Base-by-base conservation (phyloP, 1,140 invertebrate species). In the Drosophila yakuba region DNA sequence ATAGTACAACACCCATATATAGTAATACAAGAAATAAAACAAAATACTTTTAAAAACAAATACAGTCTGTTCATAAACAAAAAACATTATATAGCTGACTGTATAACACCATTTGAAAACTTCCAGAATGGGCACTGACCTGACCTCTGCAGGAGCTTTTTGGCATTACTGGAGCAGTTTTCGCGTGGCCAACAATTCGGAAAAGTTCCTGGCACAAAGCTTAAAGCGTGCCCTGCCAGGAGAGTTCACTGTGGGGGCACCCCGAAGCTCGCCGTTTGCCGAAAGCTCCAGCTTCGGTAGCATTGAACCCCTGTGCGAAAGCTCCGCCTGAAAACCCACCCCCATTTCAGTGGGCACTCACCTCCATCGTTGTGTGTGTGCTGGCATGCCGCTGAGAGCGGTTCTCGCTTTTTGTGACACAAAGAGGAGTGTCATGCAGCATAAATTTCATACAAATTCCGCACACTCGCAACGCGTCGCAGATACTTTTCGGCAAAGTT, bases 401-500 rank as follows among this genome's bases (percentile, higher is more conserved):
- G 17, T 15, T 45, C 43, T 17, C 15, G 15, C 7, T 44, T 45
- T 39, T 15, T 73, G 83, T 83, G 83, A 88, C 79, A 86, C 83
- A 83, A 88, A 88, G 84, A 88, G 83, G 83, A 88, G 83, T 88
- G 83, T 86, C 83, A 86, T 64, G 79, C 84, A 88, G 76, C 83
- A 88, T 88, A 88, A 88, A 88, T 88, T 88, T 86, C 79, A 86
- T 86, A 86, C 82, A 79, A 85, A 83, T 80, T 83, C 80, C 80
- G 84, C 66, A 84, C 80, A 88, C 75, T 71, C 43, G 75, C 78
- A 66, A 58, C 82, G 82, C 82, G 82, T 86, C 83, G 73, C 74
- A 77, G 83, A 60, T 63, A 88, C 59, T 85, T 86, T 88, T 88
- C 83, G 83, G 84, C 83, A 52, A 74, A 86, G 73, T 83, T 83